Base-by-base conservation (phyloP, 2,888 invertebrate species). In the Drosophila suboccidentalis region DNA sequence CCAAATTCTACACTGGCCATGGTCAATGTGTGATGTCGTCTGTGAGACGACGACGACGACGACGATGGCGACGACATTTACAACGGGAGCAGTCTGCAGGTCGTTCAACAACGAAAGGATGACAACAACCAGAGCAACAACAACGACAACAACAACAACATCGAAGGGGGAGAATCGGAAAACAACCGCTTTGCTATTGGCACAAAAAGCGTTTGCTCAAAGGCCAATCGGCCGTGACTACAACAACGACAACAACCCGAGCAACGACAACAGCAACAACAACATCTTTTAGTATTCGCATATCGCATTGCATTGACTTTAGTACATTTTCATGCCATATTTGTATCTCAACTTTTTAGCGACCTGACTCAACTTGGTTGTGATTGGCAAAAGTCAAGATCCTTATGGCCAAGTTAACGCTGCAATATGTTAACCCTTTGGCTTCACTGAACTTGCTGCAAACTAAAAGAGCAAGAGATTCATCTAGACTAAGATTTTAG, bases 1-100 rank as follows among this genome's bases (percentile, higher is more conserved):
- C 87, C 82, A 80, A 82, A 89, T 89, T 82, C 87, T 80, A 75
- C 72, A 53, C 68, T 50, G 78, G 54, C 83, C 53, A 80, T 82
- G 85, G 87, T 80, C 81, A 90, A 89, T 90, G 90, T 90, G 91
- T 91, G 90, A 90, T 89, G 91, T 91, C 89, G 90, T 86, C 89
- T 91, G 83, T 90, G 87, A 85, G 66, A 55, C 87, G 82, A 77
- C 71, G 64, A 55, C 19, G 2, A 22, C 59, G 26, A 53, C 71
- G 11, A 43, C 61, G 39, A 54, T 71, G 71, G 75, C 89, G 82
- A 90, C 82, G 82, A 87, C 77, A 86, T 82, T 76, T 82, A 75
- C 88, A 86, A 89, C 85, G 80, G 86, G 90, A 89, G 85, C 90
- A 85, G 74, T 68, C 75, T 67, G 60, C 82, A 80, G 82, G 80